These are phyloP conservation scores for Motacilla alba DNA, from an alignment of 2,113 vertebrate genomes.

Conservation along the genomic window DNA sequence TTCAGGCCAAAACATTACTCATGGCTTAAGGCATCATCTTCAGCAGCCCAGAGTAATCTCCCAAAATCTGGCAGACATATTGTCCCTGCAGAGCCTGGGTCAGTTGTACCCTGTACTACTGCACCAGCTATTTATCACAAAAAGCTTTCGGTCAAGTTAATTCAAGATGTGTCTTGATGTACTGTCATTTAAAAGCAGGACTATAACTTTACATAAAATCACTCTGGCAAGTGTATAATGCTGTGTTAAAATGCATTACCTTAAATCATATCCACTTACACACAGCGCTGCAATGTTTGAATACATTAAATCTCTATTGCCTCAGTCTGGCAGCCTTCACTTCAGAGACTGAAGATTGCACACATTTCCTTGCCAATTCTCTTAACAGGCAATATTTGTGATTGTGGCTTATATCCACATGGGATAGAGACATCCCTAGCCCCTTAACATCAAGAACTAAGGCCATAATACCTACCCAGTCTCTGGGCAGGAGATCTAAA, in stretches of 20 bases:
- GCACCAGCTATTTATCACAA: constrained; percentile 16
- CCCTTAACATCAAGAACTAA: background rate
- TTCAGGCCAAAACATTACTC: background rate
- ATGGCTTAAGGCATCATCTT: background rate
- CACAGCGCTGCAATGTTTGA: constrained; percentile 14
- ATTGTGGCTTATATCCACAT: background rate
- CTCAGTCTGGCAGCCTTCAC: background rate
- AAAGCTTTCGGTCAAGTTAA: constrained; percentile 18
- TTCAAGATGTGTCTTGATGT: constrained; percentile 27
- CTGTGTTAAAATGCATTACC: constrained; percentile 53
- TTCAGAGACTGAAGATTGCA: background rate
- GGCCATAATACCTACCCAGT: background rate
- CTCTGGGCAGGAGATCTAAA: background rate
- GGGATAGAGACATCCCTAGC: background rate
- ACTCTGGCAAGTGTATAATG: constrained; percentile 53
- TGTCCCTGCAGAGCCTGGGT: background rate
- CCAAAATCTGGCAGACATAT: background rate
- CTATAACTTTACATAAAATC: constrained; percentile 48
- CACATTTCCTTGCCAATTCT: background rate
- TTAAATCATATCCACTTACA: constrained; percentile 57
- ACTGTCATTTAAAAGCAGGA: constrained; percentile 31
- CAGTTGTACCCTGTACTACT: background rate
- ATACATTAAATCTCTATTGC: constrained; percentile 38
- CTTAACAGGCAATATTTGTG: background rate
- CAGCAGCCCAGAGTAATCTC: background rate